phyloP scores from a whole-genome alignment of 2,888 invertebrate genomes.

The Carpatolechia fugitivella region DNA sequence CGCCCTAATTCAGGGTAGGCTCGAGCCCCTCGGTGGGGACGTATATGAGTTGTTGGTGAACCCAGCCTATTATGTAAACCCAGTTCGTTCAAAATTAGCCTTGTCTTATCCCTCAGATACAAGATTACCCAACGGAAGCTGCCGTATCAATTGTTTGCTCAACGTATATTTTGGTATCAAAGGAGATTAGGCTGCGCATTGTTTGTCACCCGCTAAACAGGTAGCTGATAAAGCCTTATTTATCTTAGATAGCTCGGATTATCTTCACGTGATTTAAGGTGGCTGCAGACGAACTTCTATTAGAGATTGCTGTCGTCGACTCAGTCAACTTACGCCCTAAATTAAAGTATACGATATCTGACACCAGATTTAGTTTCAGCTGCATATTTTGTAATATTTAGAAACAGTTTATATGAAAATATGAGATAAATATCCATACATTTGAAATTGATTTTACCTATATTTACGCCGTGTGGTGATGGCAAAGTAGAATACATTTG shows the following conservation, averaged over 20 bases:
- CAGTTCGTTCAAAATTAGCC: constrained; percentile 32
- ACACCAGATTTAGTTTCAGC: too few relatives aligned
- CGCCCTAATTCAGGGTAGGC: too few relatives aligned
- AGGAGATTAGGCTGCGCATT: constrained; percentile 60
- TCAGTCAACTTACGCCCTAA: too few relatives aligned
- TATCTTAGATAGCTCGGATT: constrained; percentile 55
- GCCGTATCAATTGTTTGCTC: constrained; percentile 62
- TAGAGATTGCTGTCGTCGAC: neutral
- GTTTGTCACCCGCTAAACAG: constrained; percentile 66
- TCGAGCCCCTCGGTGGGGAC: too few relatives aligned
- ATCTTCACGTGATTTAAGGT: constrained; percentile 35
- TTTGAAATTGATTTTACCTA: too few relatives aligned
- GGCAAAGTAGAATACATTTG: too few relatives aligned
- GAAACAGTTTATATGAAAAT: too few relatives aligned
- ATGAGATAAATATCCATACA: too few relatives aligned
- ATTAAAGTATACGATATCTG: too few relatives aligned
- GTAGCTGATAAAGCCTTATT: constrained; percentile 65
- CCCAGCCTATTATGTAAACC: constrained; percentile 39
- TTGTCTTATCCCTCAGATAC: constrained; percentile 48
- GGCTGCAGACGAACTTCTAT: neutral
- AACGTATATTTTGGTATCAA: constrained; percentile 62
- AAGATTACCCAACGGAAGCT: constrained; percentile 72
- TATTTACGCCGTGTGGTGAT: too few relatives aligned
- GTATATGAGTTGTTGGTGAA: too few relatives aligned
- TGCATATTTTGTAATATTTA: too few relatives aligned